Evolutionary conservation across 2,113 vertebrate species (phyloP).

Genomic region (Bubalus kerabau): DNA sequence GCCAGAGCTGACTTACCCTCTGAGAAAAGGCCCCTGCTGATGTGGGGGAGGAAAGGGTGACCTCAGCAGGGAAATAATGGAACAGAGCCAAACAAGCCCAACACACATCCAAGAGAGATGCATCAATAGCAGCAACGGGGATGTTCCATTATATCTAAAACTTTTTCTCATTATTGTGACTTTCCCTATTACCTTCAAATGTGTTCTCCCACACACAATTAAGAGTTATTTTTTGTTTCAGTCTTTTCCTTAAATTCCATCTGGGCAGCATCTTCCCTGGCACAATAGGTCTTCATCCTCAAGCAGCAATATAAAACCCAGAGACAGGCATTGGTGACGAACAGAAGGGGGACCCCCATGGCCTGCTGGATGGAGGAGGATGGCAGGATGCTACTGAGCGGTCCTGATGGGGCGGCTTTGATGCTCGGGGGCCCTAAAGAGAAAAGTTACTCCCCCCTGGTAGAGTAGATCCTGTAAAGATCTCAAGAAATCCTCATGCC

Average conservation of each 20-base stretch:
- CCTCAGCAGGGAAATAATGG: background rate
- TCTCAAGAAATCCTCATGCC: background rate
- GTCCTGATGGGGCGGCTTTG: background rate
- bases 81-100: background rate
- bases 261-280: background rate
- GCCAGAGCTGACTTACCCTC: background rate
- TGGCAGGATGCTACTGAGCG: fast-evolving
- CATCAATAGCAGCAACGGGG: background rate
- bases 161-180: conserved; percentile 42
- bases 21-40: background rate
- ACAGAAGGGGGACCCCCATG: background rate
- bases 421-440: background rate
- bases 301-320: background rate
- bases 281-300: background rate
- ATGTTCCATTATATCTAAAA: conserved; percentile 31
- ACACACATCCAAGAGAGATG: background rate
- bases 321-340: background rate
- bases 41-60: background rate
- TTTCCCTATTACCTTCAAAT: conserved; percentile 41
- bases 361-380: background rate
- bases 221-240: conserved; percentile 36
- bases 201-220: conserved; percentile 28
- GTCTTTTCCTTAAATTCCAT: conserved; percentile 33
- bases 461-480: background rate
- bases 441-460: background rate